A percentile compares a stretch with the other conserved stretches of the same genome.
Conservation (phyloP, 2,797 vertebrate genomes). For the Onychomys arenicola region DNA sequence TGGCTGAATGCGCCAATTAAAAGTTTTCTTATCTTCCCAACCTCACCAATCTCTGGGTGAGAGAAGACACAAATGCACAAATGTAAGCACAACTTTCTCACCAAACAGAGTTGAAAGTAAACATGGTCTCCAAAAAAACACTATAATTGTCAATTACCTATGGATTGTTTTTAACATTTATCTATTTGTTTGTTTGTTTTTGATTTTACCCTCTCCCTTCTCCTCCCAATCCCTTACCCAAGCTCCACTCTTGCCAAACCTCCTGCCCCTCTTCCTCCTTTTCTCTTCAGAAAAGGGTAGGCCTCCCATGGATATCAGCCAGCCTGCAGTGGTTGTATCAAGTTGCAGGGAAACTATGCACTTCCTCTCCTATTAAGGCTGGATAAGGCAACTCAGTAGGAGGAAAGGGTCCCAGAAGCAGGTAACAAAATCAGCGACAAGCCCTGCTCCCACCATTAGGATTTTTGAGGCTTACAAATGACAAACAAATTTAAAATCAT, state of each 20-base stretch:
- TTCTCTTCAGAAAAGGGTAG: background rate
- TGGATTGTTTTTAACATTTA: background rate
- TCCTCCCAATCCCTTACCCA: background rate
- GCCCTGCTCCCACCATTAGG: background rate
- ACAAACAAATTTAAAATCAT: background rate
- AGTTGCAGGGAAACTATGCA: background rate
- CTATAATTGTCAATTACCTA: background rate
- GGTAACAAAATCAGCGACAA: background rate
- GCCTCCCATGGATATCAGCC: background rate
- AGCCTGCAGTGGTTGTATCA: background rate
- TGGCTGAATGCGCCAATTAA: slow-evolving; percentile 80
- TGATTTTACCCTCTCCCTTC: background rate
- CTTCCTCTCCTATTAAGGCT: background rate
- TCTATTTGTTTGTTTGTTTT: background rate
- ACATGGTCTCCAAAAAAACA: background rate
- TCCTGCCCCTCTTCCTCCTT: background rate
- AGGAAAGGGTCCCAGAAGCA: background rate
- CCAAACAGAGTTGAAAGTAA: slow-evolving; percentile 28
- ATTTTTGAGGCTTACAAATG: background rate
- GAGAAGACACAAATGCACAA: slow-evolving; percentile 15
- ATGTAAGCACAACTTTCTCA: slow-evolving; percentile 14
- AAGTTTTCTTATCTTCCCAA: slow-evolving; percentile 75
- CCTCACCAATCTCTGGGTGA: slow-evolving; percentile 57
- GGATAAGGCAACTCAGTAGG: background rate
- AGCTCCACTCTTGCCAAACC: background rate